Base-by-base conservation (phyloP, 2,113 vertebrate genomes). In the Grammomys dolichurus region DNA sequence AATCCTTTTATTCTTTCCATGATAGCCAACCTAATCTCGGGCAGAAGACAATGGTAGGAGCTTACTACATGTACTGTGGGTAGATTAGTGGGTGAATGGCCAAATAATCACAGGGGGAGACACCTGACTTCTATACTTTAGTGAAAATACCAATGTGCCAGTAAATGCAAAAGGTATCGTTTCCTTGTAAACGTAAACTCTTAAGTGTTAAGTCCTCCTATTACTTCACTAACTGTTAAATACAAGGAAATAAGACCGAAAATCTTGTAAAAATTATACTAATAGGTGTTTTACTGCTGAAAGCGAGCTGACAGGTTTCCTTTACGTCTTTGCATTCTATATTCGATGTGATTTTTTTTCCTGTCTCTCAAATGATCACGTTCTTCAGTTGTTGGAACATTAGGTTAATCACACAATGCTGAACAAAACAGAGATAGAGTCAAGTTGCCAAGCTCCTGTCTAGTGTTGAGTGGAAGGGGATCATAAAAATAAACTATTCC, bases 361-460 rank as follows among this genome's bases (percentile, higher is more conserved):
- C 82, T 97, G 56, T 77, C 94, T 89, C 51, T 94, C 85, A 87
- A 95, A 26, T 80, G 76, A 92, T 26, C 20, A 40, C 26, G 0
- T 76, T 69, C 36, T 48, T 95, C 46, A 76, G 65, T 84, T 77
- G 58, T 65, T 51, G 33, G 56, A 89, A 84, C 91, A 91, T 91
- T 97, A 97, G 91, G 72, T 90, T 73, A 95, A 95, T 82, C 76
- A 94, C 72, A 60, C 72, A 85, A 54, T 13, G 33, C 36, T 60
- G 51, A 56, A 88, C 67, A 78, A 73, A 93, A 95, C 89, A 95
- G 76, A 89, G 82, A 82, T 76, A 78, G 54, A 91, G 70, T 89
- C 73, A 94, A 80, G 58, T 96, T 93, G 51, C 87, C 56, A 94
- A 36, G 19, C 65, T 96, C 60, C 81, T 81, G 65, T 91, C 95